Evolutionary conservation across 2,113 vertebrate genomes (phyloP).

Genomic region (human (Homo sapiens)): GRCh38 chr13:48510501-48511000

Average conservation of each 20-base stretch:
- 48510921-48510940: neutral
- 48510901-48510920: neutral
- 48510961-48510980: neutral
- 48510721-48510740: constrained; percentile 95
- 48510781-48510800: constrained; percentile 46
- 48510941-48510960: neutral
- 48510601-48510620: constrained; percentile 35
- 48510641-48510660: constrained; percentile 91
- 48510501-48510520: neutral
- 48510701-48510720: constrained; percentile 99
- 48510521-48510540: neutral
- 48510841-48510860: neutral
- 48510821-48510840: neutral
- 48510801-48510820: constrained; percentile 12
- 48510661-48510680: constrained; percentile 97
- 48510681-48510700: constrained; percentile 97
- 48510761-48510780: constrained; percentile 93
- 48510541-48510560: neutral
- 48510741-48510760: constrained; percentile 95
- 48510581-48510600: neutral
- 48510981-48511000: too few relatives aligned
- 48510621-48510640: constrained; percentile 95
- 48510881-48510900: neutral
- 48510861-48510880: neutral
- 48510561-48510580: neutral